Base-by-base conservation (phyloP, 2,888 invertebrate genomes). In the Sminthurides aquaticus region DNA sequence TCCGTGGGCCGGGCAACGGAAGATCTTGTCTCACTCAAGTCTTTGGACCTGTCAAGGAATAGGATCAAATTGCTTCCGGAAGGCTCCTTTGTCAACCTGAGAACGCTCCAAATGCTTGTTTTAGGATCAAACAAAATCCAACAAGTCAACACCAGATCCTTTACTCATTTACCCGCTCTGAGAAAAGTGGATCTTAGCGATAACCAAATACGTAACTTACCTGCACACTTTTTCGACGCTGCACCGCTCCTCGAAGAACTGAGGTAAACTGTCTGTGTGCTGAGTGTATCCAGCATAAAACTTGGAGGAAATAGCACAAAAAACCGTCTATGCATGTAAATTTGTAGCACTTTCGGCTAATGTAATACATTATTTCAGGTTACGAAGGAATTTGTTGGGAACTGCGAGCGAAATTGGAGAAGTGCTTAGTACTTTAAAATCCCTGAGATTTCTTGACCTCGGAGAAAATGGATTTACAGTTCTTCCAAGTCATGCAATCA, bases 1-100 rank as follows among this genome's bases (percentile, higher is more conserved):
- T 87, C 90, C 85, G 83, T 91, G 11, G 91, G 91, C 2, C 83
- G 89, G 72, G 87, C 87, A 15, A 83, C 86, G 18, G 84, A 88
- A 77, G 91, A 90, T 75, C 80, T 91, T 57, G 86, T 87, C n/a
- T 83, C 84, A 65, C 78, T 92, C 29, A 84, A 87, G 59, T 82
- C 84, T 27, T 78, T 92, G 34, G 84, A 86, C 66, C 78, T 92
- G 18, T 88, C 88, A 76, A 79, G 84, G 62, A 92, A 92, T 76
- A 79, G 82, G 28, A 86, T 91, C 60, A 85, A 84, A 66, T 83
- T 85, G 70, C 79, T 92, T 43, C 82, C 82, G 43, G 90, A 90
- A 79, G 90, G 70, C 8, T 73, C 72, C 15, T 74, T 74, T 68
- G 72, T 74, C 15, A 72, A 74, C 58, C 60, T 74, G 49, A 60